Evolutionary conservation across 2,113 vertebrate species (phyloP), one percentile per base, ranked within the genome.

Genomic region (Natator depressus): DNA sequence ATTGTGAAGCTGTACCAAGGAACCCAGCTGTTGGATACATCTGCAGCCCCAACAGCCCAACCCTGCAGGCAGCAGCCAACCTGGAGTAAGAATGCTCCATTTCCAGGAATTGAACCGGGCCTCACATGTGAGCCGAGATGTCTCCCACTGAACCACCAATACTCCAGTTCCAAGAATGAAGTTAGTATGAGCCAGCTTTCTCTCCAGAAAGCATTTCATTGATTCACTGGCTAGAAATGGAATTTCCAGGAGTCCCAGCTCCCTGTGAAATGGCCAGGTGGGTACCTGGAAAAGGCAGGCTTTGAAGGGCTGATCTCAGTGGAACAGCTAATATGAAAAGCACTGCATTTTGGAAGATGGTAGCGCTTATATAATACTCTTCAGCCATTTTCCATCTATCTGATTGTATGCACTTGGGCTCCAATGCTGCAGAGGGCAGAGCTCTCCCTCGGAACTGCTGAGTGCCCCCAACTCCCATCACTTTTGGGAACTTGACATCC

Each of bases 391-490:
- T 5, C 14, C 22, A 59, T 42, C 19, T 59, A 5, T 85, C n/a
- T 2, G 0, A 88, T 91, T 65, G 89, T 79, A 35, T 87, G 16
- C 1, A 12, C 4, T 59, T 92, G 82, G 9, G 4, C 13, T 93
- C 84, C 86, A 31, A 57, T 46, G 27, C 62, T 89, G 76, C 25
- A 76, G 50, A 20, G 42, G 79, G 19, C 55, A 91, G 50, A 93
- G 10, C 1, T 89, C 22, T 79, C 89, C 53, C 53, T 29, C 10
- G 10, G 27, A 83, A 75, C 19, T 85, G 5, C 12, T 16, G 47
- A 0, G 0, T 65, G 49, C 1, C 38, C 38, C 35, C 29, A n/a
- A 24, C 72, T 42, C 72, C 10, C 72, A 76, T 24, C 10, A 22
- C 47, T 5, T 47, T 86, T 27, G 50, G 88, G 51, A 78, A 85